Base-by-base conservation (phyloP, 2,797 vertebrate species). In the Alosa sapidissima region DNA sequence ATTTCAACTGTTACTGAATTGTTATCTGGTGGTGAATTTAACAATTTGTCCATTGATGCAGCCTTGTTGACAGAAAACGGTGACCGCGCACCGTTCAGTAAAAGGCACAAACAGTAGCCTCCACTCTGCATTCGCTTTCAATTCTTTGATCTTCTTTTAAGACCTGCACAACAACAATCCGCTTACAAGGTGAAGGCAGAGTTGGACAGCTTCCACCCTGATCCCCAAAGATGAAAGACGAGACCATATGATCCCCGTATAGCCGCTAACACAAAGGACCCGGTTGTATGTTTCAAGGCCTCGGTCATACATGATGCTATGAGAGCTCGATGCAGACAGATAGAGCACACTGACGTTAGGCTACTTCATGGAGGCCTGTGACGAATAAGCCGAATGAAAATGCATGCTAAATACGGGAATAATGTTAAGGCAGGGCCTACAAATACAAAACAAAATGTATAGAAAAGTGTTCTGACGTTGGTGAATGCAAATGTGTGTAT, bases 181-280 rank as follows among this genome's bases (percentile, higher is more conserved):
- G 72, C 47, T 78, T 78, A 78, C 13, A 19, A 21, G 72, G 14
- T 47, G 72, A 78, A 45, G 13, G 36, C 41, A 47, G 16, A 47
- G 72, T 78, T 78, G 72, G 72, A 78, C 2, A 78, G 72, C 72
- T 47, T 78, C 83, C 68, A 84, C 60, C 2, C 45, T 28, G n/a
- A 48, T 68, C 58, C 21, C 55, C 10, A 24, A 81, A 81, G 72
- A 24, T 48, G 62, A 28, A 28, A 11, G 48, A 81, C 21, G 21
- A 85, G n/a, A 58, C 58, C 24, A 45, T 48, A 36, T 41, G 48
- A 52, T 85, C 21, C 36, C 54, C 75, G 19, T 49, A n/a, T 41
- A 82, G 14, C 19, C 14, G 47, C 41, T 24, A 55, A 85, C 81
- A 82, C 68, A 84, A 58, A 45, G 51, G 21, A 81, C 51, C 83